Base-by-base conservation (phyloP, 2,888 invertebrate genomes). In the Apodemia zela region DNA sequence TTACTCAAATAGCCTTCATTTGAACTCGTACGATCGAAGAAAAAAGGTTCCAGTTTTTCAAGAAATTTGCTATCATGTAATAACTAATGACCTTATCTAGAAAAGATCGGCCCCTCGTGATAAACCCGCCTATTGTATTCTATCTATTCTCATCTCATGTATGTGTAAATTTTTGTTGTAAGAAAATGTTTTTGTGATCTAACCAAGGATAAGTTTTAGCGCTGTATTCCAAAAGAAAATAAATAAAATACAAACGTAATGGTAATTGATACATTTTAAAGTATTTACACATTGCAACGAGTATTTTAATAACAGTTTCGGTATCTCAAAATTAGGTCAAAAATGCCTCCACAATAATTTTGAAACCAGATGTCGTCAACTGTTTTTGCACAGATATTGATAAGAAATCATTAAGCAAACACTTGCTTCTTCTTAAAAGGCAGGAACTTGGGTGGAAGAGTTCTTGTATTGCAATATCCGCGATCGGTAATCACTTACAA, bases 221-320 rank as follows among this genome's bases (percentile, higher is more conserved):
- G 68, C 70, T 69, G 64, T 71, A 70, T 76, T 70, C 71, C 66
- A 66, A 69, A 73, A 71, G 67, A 51, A 51, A 51, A 51, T 51
- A 51, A 51, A 51, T 51, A 11, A 51, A 51, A n/a, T 18, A 35
- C 35, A 35, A 38, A 3, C 38, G 38, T 38, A 38, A 38, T 38
- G 38, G 38, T 38, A 13, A 38, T 38, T 38, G 38, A 38, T 3
- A 38, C 38, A 38, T 38, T 13, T 33, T 1, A 1, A 10, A 10
- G 2, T 10, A 10, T 33, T 33, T 33, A 10, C 33, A 10, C 33
- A 10, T 33, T 10, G 33, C 33, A 33, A 21, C 21, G 21, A 21
- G 29, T 29, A 0, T 3, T 5, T 29, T 29, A 29, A 29, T 29
- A 29, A 29, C 3, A 29, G 2, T 5, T 29, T 29, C 29, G 4